Evolutionary conservation across 2,797 vertebrate genomes (phyloP), one percentile per base, ranked within the genome.

Genomic region (Chrosomus eos): DNA sequence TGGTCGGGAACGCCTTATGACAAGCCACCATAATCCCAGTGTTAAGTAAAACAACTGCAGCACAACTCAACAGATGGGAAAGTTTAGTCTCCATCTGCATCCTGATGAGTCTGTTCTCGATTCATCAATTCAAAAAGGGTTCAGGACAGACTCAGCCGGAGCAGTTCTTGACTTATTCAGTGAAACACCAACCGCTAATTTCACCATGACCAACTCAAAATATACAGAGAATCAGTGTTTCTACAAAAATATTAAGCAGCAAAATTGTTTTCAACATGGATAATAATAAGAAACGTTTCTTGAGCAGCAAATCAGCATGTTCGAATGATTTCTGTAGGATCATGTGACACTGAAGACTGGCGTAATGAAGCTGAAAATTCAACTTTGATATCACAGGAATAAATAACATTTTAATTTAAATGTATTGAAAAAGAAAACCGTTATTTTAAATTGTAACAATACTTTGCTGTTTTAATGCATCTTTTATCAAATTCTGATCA

Each of bases 1-100:
- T 77, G 67, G 74, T 40, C 23, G 7, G 10, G 68, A 64, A 36
- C n/a, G 5, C 60, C 7, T 38, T 92, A 94, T 92, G 88, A 91
- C 87, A 91, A 26, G 82, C 45, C 48, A 53, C 68, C 55, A 43
- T 64, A 6, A 88, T 92, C 91, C 10, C 23, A 58, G 23, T 58
- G 55, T 23, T 92, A 51, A 36, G 4, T 68, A 55, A 43, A 80
- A 85, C 77, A 87, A 82, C 80, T 33, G 68, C 92, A 92, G 90
- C 89, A 90, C 91, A 60, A 81, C 89, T 87, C 55, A 18, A 45
- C 38, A 62, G 53, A 58, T 33, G 36, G 48, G n/a, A 81, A 40
- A 40, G 66, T 70, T 19, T 80, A 45, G 51, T 68, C 48, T 75
- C 70, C 4, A 16, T 72, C 70, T 73, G 43, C n/a, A 77, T n/a